These are phyloP conservation scores for Staurois parvus DNA, from an alignment of 2,797 vertebrate genomes.

Conservation along the genomic window DNA sequence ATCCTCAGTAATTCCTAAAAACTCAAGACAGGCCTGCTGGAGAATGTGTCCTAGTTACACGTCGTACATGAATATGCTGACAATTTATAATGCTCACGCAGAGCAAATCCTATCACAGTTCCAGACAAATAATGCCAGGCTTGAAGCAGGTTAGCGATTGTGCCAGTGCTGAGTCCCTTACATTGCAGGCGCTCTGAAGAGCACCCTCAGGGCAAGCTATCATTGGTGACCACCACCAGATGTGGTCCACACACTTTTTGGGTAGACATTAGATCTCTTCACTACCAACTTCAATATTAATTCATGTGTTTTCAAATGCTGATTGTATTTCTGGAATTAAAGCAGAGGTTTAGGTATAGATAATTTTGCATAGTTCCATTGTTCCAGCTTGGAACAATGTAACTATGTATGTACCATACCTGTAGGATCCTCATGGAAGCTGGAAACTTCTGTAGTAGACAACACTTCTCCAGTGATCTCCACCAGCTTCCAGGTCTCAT, in stretches of 20 bases:
- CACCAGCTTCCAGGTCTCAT: too few relatives aligned
- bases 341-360: too few relatives aligned
- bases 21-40: background rate
- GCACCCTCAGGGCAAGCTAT: background rate
- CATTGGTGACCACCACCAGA: background rate
- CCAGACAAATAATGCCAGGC: background rate
- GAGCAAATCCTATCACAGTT: background rate
- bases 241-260: background rate
- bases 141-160: background rate
- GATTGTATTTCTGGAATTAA: too few relatives aligned
- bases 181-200: background rate
- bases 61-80: background rate
- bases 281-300: background rate
- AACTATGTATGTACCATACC: too few relatives aligned
- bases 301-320: too few relatives aligned
- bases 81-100: background rate
- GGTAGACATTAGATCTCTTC: background rate
- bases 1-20: slow-evolving; percentile 27
- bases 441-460: too few relatives aligned
- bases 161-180: too few relatives aligned
- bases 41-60: slow-evolving; percentile 9
- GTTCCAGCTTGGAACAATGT: too few relatives aligned
- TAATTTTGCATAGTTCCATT: too few relatives aligned
- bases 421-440: too few relatives aligned
- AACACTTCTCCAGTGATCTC: too few relatives aligned